Conservation (phyloP, 2,113 vertebrate species). For the Marmota monax region DNA sequence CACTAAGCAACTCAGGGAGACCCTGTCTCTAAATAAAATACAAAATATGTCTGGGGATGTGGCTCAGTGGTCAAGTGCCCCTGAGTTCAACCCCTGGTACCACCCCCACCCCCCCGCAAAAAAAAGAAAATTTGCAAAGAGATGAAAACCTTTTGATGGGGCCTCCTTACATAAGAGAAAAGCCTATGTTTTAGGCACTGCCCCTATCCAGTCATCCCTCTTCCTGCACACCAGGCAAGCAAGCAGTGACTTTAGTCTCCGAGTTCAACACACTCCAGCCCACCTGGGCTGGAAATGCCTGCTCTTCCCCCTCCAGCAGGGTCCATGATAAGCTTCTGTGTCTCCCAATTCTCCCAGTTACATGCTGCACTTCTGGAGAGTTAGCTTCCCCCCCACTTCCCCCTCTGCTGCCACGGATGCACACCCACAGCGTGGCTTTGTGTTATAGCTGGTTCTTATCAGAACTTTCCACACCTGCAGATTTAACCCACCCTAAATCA, state of each 20-base stretch:
- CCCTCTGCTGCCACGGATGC: no score
- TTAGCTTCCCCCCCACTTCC: no score
- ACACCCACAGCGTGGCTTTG: background rate
- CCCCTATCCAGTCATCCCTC: background rate
- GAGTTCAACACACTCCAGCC: background rate
- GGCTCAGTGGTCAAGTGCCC: no score
- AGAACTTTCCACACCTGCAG: no score
- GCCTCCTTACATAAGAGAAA: background rate
- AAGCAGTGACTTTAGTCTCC: background rate
- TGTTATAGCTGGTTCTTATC: background rate
- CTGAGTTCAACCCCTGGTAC: no score
- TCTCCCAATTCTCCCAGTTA: no score
- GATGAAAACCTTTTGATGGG: background rate
- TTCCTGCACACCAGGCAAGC: no score
- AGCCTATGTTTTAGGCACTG: background rate
- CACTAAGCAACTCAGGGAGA: no score
- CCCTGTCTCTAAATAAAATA: no score
- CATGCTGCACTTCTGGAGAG: no score
- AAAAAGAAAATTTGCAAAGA: background rate
- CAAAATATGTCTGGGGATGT: no score
- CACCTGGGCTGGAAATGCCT: background rate
- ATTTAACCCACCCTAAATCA: background rate
- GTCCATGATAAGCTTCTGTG: background rate
- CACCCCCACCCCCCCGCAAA: no score
- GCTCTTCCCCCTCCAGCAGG: rapidly evolving